A percentile compares a stretch with the other conserved stretches of the same genome.
These are phyloP conservation scores for Larimichthys polyactis DNA, from an alignment of 2,113 vertebrate genomes.

Conservation along the genomic window DNA sequence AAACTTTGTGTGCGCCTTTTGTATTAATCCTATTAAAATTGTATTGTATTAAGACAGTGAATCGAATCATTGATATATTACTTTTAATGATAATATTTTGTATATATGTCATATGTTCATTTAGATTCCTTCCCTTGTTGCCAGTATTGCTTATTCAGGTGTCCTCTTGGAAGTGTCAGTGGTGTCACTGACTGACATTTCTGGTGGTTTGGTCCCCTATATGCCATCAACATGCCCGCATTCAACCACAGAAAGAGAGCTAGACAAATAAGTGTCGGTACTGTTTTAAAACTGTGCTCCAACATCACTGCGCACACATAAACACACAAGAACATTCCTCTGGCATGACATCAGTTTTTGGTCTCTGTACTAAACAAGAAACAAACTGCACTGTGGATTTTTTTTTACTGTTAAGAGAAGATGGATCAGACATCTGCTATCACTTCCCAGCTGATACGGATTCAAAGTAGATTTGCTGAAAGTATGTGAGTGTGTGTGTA, in stretches of 20 bases:
- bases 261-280: slow-evolving; percentile 19
- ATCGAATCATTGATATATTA: no score
- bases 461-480: slow-evolving; percentile 55
- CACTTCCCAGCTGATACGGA: slow-evolving; percentile 67
- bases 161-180: neutral
- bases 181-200: neutral
- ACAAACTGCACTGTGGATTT: slow-evolving; percentile 63
- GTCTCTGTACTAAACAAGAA: slow-evolving; percentile 54
- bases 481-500: slow-evolving; percentile 46
- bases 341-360: slow-evolving; percentile 66
- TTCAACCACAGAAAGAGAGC: slow-evolving; percentile 6
- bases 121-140: neutral
- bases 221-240: slow-evolving; percentile 1
- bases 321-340: slow-evolving; percentile 60
- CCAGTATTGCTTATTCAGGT: neutral
- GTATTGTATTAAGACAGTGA: neutral
- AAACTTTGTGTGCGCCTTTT: neutral
- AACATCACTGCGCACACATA: slow-evolving; percentile 19
- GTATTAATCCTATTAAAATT: neutral
- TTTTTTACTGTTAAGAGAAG: slow-evolving; percentile 63
- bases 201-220: neutral
- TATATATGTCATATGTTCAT: neutral
- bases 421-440: slow-evolving; percentile 77
- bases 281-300: slow-evolving; percentile 47
- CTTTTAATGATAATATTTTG: neutral